These are phyloP conservation scores for Stenchaetothrips biformis DNA, from an alignment of 2,888 invertebrate genomes.

Conservation along the genomic window DNA sequence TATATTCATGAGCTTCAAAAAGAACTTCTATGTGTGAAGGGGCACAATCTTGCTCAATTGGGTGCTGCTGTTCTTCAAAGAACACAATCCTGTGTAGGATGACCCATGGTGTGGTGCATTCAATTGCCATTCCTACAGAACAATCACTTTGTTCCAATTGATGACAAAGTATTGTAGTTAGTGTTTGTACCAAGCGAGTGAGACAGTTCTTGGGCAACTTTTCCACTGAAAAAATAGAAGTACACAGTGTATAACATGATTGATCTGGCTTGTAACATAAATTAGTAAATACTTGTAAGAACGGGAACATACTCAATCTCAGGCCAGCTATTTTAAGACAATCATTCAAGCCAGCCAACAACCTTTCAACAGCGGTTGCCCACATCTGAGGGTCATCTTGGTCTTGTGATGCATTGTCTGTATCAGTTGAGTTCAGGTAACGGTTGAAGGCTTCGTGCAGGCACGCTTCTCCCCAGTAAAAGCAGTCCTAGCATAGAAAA, in stretches of 20 bases:
- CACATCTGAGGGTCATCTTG: slow-evolving; percentile 48
- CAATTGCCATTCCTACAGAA: slow-evolving; percentile 59
- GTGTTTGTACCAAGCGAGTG: slow-evolving; percentile 64
- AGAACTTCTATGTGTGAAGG: slow-evolving; percentile 71
- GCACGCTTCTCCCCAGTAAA: slow-evolving; percentile 72
- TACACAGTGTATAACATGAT: slow-evolving; percentile 17
- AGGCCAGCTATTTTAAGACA: slow-evolving; percentile 53
- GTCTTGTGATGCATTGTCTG: slow-evolving; percentile 35
- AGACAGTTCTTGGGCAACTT: slow-evolving; percentile 56
- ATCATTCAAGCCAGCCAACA: slow-evolving; percentile 49
- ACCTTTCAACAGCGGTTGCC: slow-evolving; percentile 48
- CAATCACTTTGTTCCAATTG: slow-evolving; percentile 66
- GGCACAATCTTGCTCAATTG: slow-evolving; percentile 38
- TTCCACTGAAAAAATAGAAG: slow-evolving; percentile 40
- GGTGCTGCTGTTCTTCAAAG: slow-evolving; percentile 45
- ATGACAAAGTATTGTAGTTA: slow-evolving; percentile 69
- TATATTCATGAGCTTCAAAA: slow-evolving; percentile 77
- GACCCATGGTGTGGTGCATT: slow-evolving; percentile 75
- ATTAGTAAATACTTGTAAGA: slow-evolving; percentile 18
- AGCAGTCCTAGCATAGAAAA: slow-evolving; percentile 54
- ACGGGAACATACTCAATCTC: slow-evolving; percentile 47
- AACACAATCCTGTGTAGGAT: slow-evolving; percentile 74
- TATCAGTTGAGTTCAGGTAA: slow-evolving; percentile 39
- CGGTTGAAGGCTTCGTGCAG: slow-evolving; percentile 67
- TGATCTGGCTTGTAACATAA: background rate